Evolutionary conservation across 2,888 invertebrate species (phyloP), one percentile per base, ranked within the genome.

Genomic region (Geotrupes spiniger): DNA sequence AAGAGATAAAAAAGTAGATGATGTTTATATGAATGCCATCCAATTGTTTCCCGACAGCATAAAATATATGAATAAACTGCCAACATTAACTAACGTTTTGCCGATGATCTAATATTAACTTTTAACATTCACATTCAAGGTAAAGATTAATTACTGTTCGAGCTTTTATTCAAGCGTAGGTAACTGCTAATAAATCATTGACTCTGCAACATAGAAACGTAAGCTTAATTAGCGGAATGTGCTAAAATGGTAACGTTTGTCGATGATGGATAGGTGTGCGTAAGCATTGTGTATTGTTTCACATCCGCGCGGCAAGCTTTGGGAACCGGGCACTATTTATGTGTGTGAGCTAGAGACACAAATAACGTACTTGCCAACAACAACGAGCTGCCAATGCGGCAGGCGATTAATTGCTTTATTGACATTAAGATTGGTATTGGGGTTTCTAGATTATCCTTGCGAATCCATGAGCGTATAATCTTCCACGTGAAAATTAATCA

Each of bases 301-400:
- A 9, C 11, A 28, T 9, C 14, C 36, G 38, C 14, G 46, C 56
- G 11, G 46, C 52, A 42, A 54, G 53, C 43, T 53, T 54, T 38
- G 29, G 16, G 15, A 27, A 27, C 31, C 14, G 33, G 36, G 47
- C 51, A 62, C 62, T 65, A 65, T 62, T 65, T 63, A 60, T 60
- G 61, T 61, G n/a, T n/a, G 52, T 59, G 56, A 60, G 62, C 55
- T 58, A 59, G 58, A 54, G 63, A 63, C 62, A 63, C 62, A 63
- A 67, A 67, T 66, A 66, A 62, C 53, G 53, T 53, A 59, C 51
- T 57, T 64, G 63, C 62, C 63, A 63, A 62, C 53, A 51, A 52
- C 51, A 52, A 42, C 44, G 48, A 54, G 54, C 46, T 63, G 61
- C 59, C 62, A 64, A 62, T 61, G 50, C 46, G 49, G 55, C 50